Conservation (phyloP, 2,113 vertebrate species). For the Nothocercus julius region DNA sequence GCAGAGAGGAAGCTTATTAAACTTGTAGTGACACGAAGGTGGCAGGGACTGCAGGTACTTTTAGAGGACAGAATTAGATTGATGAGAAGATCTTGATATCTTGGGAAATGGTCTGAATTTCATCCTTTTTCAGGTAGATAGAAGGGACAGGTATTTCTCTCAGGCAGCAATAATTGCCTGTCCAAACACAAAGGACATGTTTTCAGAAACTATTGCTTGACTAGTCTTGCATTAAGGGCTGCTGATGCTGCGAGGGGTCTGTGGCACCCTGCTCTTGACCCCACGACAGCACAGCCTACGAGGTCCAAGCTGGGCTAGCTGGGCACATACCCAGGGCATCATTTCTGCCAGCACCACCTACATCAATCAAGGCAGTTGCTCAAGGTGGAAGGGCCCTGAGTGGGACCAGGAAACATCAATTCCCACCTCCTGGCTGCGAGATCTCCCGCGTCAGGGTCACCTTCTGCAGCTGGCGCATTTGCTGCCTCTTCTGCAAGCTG, state of each 20-base stretch:
- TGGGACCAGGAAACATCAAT: background rate
- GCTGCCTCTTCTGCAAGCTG: background rate
- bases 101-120: background rate
- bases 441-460: constrained; percentile 15
- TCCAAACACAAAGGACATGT: background rate
- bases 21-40: background rate
- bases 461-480: background rate
- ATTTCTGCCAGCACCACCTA: background rate
- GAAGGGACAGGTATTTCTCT: background rate
- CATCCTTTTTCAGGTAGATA: background rate
- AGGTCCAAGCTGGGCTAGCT: background rate
- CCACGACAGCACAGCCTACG: background rate
- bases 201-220: background rate
- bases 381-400: background rate
- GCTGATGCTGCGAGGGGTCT: background rate
- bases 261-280: background rate
- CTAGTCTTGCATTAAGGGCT: background rate
- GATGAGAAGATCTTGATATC: background rate
- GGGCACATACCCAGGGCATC: background rate
- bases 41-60: background rate
- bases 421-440: background rate
- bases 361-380: background rate
- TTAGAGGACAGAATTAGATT: background rate
- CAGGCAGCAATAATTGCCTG: background rate
- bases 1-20: background rate